These are phyloP conservation scores for Junonia oenone DNA, from an alignment of 2,888 invertebrate species.

Conservation along the genomic window DNA sequence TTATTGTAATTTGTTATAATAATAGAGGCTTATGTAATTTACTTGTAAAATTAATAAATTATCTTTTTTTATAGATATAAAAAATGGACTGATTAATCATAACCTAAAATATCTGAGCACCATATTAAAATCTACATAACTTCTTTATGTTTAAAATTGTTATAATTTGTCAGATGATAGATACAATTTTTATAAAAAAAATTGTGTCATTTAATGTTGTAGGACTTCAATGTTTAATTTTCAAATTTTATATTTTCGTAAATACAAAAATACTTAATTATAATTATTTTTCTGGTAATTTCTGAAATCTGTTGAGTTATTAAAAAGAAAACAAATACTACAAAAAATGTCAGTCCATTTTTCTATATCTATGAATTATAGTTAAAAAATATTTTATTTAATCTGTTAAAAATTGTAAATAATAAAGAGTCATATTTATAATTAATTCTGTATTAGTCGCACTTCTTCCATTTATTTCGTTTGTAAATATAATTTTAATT, in stretches of 20 bases:
- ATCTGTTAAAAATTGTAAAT: constrained; percentile 9
- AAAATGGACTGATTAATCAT: neutral
- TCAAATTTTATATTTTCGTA: too few relatives aligned
- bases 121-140: too few relatives aligned
- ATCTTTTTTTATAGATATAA: neutral
- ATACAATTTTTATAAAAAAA: too few relatives aligned
- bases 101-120: neutral
- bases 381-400: neutral
- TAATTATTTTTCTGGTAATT: too few relatives aligned
- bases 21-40: constrained; percentile 6
- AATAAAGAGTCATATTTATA: constrained; percentile 10
- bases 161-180: too few relatives aligned
- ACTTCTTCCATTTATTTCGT: constrained; percentile 27
- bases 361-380: neutral
- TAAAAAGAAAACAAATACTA: too few relatives aligned
- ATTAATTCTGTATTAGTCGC: constrained; percentile 14
- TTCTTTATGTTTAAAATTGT: too few relatives aligned
- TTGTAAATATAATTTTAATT: constrained; percentile 26
- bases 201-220: too few relatives aligned
- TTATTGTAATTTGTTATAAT: neutral
- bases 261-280: too few relatives aligned
- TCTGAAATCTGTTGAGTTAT: too few relatives aligned
- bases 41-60: neutral
- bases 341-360: neutral
- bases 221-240: too few relatives aligned